These are phyloP conservation scores for Scarus forsteni DNA, from an alignment of 2,797 vertebrate species.

Conservation along the genomic window DNA sequence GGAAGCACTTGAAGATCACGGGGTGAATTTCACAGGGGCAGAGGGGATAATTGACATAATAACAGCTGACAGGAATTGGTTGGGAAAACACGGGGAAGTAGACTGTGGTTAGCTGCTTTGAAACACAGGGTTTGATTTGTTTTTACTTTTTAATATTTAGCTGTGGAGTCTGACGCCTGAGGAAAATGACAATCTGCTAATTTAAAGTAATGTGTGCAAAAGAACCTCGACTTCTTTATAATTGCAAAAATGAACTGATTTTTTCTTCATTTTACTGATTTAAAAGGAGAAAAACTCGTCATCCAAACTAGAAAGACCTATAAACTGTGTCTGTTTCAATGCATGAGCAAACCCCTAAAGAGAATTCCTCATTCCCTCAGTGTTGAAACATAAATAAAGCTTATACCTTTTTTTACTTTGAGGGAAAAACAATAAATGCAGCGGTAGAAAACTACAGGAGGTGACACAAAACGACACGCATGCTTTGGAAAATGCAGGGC, in stretches of 20 bases:
- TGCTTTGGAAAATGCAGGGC: conserved; percentile 18
- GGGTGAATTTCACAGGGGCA: conserved; percentile 33
- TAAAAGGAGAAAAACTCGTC: not conserved
- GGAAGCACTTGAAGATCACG: conserved; percentile 29
- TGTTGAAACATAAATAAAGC: not conserved
- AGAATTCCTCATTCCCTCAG: conserved; percentile 1
- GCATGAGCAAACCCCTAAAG: not conserved
- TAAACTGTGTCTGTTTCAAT: not conserved
- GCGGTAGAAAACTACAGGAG: conserved; percentile 25
- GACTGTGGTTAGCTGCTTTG: conserved; percentile 45
- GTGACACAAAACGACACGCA: conserved; percentile 34
- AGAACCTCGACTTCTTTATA: not conserved
- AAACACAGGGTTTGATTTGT: conserved; percentile 26
- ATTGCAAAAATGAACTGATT: not conserved
- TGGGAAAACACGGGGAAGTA: conserved; percentile 43
- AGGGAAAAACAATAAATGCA: conserved; percentile 15
- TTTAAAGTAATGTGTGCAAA: not conserved
- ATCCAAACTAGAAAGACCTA: conserved; percentile 18
- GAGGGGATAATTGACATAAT: conserved; percentile 58
- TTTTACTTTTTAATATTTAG: conserved; percentile 12
- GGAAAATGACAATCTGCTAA: conserved; percentile 2
- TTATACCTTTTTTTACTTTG: conserved; percentile 1
- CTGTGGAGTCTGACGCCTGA: not conserved
- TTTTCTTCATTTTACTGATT: no score
- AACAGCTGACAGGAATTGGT: conserved; percentile 36